These are phyloP conservation scores for Hyles lineata DNA, from an alignment of 2,888 invertebrate genomes.

Conservation along the genomic window DNA sequence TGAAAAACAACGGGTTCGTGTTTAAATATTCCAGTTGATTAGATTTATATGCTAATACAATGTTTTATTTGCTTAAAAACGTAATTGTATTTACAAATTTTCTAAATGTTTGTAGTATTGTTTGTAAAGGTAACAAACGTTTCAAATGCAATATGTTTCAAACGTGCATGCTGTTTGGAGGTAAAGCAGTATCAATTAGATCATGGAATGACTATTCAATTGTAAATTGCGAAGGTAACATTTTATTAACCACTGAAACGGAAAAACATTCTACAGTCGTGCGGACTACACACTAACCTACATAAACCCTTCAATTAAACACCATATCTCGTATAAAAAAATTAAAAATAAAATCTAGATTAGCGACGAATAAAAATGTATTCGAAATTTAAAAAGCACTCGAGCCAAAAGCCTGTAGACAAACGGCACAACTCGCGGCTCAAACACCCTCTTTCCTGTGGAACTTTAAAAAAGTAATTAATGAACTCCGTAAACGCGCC, in stretches of 20 bases:
- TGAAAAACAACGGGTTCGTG: background rate
- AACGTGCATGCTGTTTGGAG: too few species aligned
- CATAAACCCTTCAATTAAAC: background rate
- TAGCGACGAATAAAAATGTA: background rate
- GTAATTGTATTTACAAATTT: background rate
- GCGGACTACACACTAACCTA: too few species aligned
- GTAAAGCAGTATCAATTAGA: too few species aligned
- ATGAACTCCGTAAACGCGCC: constrained; percentile 62
- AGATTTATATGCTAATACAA: background rate
- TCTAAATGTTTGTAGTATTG: background rate
- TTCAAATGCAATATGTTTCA: too few species aligned
- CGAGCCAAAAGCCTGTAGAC: constrained; percentile 8
- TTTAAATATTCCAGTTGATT: background rate
- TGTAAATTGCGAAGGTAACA: too few species aligned
- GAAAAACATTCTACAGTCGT: too few species aligned
- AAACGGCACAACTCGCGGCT: constrained; percentile 41
- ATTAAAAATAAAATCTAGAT: constrained; percentile 1
- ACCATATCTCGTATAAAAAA: background rate
- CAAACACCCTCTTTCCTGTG: constrained; percentile 57
- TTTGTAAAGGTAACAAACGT: too few species aligned
- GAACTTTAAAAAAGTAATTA: constrained; percentile 71
- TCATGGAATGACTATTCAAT: too few species aligned
- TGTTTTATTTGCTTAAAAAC: background rate
- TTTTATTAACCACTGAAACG: too few species aligned
- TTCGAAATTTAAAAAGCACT: constrained; percentile 9